Conservation (phyloP, 2,888 invertebrate species). For the Phaonia tiefii region DNA sequence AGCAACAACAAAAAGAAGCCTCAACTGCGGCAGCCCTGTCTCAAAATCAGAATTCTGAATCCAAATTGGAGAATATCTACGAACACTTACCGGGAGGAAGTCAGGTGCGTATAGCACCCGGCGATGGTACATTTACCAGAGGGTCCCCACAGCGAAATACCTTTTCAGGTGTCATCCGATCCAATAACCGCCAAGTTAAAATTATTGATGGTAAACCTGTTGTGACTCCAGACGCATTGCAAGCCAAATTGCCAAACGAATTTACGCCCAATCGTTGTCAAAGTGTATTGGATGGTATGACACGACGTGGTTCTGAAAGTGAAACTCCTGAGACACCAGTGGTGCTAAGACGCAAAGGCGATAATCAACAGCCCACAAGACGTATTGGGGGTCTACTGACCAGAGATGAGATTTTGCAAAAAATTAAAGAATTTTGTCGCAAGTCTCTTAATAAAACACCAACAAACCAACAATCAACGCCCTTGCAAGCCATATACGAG, state of each 20-base stretch:
- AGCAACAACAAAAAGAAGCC: conserved; percentile 65
- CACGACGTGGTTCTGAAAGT: conserved; percentile 72
- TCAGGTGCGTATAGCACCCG: conserved; percentile 61
- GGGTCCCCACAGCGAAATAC: conserved; percentile 78
- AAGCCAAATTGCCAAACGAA: conserved; percentile 35
- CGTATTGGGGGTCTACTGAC: conserved; percentile 75
- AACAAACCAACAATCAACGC: conserved; percentile 67
- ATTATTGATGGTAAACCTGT: conserved; percentile 72
- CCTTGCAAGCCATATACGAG: conserved; percentile 71
- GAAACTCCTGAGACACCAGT: conserved; percentile 73
- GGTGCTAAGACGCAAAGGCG: conserved; percentile 69
- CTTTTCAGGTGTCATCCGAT: conserved; percentile 74
- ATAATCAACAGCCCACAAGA: conserved; percentile 54
- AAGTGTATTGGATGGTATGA: conserved; percentile 77
- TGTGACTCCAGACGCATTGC: conserved; percentile 58
- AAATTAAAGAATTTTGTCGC: conserved; percentile 79
- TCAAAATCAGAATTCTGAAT: conserved; percentile 34
- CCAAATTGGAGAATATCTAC: conserved; percentile 75
- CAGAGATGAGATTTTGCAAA: conserved; percentile 78
- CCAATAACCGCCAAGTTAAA: conserved; percentile 73
- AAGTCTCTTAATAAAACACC: conserved; percentile 78
- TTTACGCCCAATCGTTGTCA: conserved; percentile 75
- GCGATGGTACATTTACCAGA: conserved; percentile 74
- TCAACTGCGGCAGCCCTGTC: background rate
- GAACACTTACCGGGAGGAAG: conserved; percentile 72